Conservation (phyloP, 1,140 invertebrate genomes). For the Euglossa dilemma region DNA sequence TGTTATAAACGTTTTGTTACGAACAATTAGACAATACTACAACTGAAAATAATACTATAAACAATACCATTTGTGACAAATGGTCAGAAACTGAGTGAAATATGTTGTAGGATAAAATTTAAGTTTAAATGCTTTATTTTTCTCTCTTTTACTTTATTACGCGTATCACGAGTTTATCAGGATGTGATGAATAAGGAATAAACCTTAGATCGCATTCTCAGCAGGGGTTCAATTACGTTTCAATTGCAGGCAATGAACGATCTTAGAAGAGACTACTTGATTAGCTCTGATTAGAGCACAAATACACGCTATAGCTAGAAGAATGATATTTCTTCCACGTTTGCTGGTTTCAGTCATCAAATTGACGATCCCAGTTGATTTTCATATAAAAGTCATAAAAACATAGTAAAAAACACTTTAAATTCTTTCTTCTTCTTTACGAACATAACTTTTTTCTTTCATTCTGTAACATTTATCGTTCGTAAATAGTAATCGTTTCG, state of each 20-base stretch:
- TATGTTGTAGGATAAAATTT: too few relatives aligned
- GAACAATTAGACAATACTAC: too few relatives aligned
- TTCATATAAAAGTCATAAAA: background rate
- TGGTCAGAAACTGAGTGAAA: too few relatives aligned
- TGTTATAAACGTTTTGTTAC: too few relatives aligned
- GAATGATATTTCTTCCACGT: background rate
- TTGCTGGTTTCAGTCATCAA: background rate
- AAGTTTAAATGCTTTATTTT: background rate
- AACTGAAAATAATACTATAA: too few relatives aligned
- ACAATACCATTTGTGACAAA: too few relatives aligned
- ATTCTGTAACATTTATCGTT: too few relatives aligned
- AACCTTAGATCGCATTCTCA: background rate
- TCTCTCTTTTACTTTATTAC: too few relatives aligned
- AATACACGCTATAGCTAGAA: background rate
- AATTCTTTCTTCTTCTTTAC: background rate
- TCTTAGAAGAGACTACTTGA: slow-evolving; percentile 10
- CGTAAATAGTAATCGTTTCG: too few relatives aligned
- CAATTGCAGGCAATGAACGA: slow-evolving; percentile 1
- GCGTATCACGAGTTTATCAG: background rate
- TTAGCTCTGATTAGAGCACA: slow-evolving; percentile 6
- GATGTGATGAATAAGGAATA: slow-evolving; percentile 2
- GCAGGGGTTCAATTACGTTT: slow-evolving; percentile 25
- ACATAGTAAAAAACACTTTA: too few relatives aligned
- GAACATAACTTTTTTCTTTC: too few relatives aligned
- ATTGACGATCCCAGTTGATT: background rate